Conservation (phyloP, 2,113 vertebrate species). For the Leiothrix lutea region DNA sequence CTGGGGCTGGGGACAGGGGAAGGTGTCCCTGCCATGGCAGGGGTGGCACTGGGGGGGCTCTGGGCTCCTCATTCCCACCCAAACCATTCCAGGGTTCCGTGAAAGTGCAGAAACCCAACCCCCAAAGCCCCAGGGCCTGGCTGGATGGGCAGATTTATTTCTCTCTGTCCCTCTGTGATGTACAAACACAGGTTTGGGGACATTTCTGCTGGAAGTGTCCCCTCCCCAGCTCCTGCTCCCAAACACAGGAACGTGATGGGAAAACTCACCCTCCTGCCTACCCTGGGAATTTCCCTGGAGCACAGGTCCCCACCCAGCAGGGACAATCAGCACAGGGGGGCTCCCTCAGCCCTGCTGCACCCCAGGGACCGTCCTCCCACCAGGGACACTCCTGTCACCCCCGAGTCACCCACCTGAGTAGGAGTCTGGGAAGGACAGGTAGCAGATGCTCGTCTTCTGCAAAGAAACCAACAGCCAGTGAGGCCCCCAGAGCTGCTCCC, state of each 20-base stretch:
- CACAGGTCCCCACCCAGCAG: neutral
- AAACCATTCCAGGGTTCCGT: accelerated
- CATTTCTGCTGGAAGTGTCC: neutral
- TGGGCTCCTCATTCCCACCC: neutral
- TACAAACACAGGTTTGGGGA: neutral
- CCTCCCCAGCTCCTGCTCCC: neutral
- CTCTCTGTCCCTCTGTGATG: neutral
- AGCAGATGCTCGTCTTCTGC: constrained; percentile 95
- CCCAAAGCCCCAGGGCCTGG: neutral
- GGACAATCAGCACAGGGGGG: neutral
- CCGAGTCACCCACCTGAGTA: constrained; percentile 83
- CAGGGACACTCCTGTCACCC: neutral
- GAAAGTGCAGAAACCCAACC: neutral
- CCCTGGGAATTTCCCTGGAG: accelerated
- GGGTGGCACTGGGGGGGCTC: accelerated
- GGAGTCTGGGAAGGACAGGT: constrained; percentile 95
- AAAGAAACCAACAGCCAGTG: neutral
- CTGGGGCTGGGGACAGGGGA: neutral
- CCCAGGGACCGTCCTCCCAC: neutral
- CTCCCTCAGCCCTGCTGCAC: neutral
- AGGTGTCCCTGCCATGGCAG: neutral
- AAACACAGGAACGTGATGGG: neutral
- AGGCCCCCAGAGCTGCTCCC: neutral
- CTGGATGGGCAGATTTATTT: neutral
- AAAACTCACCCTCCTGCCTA: neutral